Evolutionary conservation across 2,113 vertebrate species (phyloP), one percentile per base, ranked within the genome.

Genomic region (Nothobranchius furzeri): DNA sequence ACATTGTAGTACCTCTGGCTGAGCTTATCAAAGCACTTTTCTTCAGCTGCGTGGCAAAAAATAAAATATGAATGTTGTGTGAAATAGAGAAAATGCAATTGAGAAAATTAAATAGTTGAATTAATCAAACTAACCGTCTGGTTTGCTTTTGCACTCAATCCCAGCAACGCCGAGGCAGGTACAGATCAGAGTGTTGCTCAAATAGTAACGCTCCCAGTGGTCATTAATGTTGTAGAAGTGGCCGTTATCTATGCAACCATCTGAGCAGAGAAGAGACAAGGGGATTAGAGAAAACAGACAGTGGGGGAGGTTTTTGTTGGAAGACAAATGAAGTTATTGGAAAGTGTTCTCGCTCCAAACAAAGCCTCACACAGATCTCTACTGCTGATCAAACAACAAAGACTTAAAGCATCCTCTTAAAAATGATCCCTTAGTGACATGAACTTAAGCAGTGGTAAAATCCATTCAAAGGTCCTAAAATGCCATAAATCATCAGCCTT

Each of bases 71-170:
- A 47, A 2, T 48, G 12, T 55, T 61, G 20, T 11, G 13, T 6
- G 6, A 2, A 10, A 35, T 2, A 37, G 24, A 36, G 1, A 37
- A 30, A 30, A 25, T 46, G 8, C 7, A 2, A 50, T 49, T 9
- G 7, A 40, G 37, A 7, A 40, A 40, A 40, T 3, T 3, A 45
- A 45, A 12, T 2, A 2, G 12, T 3, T 45, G 17, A 30, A 30
- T 25, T 0, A 43, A 2, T 2, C 1, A 46, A 50, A 94, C 95
- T 91, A 79, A 99, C 97, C 91, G 77, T 98, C 95, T 14, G 96
- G 97, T 75, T 99, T 98, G 76, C 94, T 96, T 89, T 95, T 96
- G 20, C 98, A 99, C 90, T 95, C 96, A 78, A 98, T 96, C 14
- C 95, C 96, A 69, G 91, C 86, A 3, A 94, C 95, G 68, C 97